Percentiles rank a stretch among this genome's conserved stretches.
These are phyloP conservation scores for Melieria crassipennis DNA, from an alignment of 2,888 invertebrate genomes.

Conservation along the genomic window DNA sequence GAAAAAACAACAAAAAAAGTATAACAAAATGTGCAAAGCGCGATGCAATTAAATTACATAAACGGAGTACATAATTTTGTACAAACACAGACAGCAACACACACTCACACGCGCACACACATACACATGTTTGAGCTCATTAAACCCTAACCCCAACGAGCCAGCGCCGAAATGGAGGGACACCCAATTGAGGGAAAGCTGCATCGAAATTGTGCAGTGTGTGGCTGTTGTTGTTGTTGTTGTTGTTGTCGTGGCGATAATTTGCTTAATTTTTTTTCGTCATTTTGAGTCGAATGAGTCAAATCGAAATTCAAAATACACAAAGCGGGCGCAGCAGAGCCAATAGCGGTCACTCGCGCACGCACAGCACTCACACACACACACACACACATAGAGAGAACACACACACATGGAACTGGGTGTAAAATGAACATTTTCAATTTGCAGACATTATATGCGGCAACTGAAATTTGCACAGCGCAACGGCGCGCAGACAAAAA, in stretches of 20 bases:
- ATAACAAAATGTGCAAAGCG: no score
- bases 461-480: no score
- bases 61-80: no score
- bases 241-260: neutral
- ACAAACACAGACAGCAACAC: neutral
- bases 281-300: neutral
- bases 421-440: neutral
- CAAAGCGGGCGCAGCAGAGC: neutral
- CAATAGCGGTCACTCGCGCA: neutral
- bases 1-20: no score
- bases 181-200: neutral
- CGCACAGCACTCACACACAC: constrained; percentile 20
- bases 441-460: neutral
- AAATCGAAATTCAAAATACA: constrained; percentile 9
- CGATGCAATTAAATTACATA: no score
- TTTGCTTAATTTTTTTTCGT: neutral
- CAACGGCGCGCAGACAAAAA: neutral
- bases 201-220: constrained; percentile 7
- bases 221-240: neutral
- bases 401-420: constrained; percentile 1
- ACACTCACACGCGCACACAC: neutral
- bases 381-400: no score
- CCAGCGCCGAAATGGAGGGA: neutral
- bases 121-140: neutral
- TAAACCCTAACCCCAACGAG: neutral